Base-by-base conservation (phyloP, 64 coral and sea anemone species). In the Stichodactyla helianthus region DNA sequence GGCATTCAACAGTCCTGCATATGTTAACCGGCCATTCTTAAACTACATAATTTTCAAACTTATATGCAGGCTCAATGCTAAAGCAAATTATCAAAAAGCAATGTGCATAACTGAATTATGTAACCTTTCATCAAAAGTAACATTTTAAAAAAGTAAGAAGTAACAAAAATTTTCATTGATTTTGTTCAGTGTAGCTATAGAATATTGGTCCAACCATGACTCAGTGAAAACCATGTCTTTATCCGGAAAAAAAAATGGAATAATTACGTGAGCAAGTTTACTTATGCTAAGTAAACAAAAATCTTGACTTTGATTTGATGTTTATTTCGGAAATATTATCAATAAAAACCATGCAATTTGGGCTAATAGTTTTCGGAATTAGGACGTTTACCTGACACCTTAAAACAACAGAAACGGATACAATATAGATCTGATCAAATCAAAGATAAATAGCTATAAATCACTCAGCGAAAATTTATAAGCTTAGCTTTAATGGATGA, bases 241-340 rank as follows among this genome's bases (percentile, higher is more conserved):
- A 27, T 74, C 68, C 68, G 25, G 68, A 4, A 12, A 65, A 12
- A 15, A 4, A 31, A 74, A 6, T 74, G 27, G 68, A 74, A 74
- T 74, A 74, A 74, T 74, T 74, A 74, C 68, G 20, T 31, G 68
- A 74, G 68, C 23, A 5, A 31, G 68, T 74, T 74, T 74, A 74
- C 68, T 74, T 74, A 35, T 27, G 68, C 25, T 26, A 31, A 13
- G 25, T 74, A 35, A 74, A 74, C 25, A 74, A 31, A 11, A 74
- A 74, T 74, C 68, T 65, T 65, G 62, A 74, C 68, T 74, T 74
- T 1, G n/a, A 74, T 74, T 6, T 74, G 68, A 74, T 74, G 68
- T 27, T 74, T 27, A 74, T 74, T 74, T 74, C 68, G 68, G 68
- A 74, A 74, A 74, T 74, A 74, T 74, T 74, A 74, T 11, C 68